phyloP scores from a whole-genome alignment of 2,888 invertebrate genomes.

The Harpalus rufipes region DNA sequence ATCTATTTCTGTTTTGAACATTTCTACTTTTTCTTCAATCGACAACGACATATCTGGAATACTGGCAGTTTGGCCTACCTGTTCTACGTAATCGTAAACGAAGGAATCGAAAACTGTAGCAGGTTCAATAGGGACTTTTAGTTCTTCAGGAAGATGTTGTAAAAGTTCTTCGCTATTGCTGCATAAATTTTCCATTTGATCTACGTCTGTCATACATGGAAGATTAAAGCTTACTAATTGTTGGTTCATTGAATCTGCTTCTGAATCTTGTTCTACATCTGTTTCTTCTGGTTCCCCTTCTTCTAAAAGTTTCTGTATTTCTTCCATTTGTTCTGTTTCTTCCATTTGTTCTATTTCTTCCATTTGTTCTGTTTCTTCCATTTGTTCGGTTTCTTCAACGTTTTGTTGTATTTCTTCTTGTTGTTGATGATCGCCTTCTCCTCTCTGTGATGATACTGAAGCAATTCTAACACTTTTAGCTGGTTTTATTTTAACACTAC shows the following conservation, averaged over 20 bases:
- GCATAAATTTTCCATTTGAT: conserved; percentile 71
- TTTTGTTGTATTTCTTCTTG: background rate
- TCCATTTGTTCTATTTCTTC: background rate
- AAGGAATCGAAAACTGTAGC: conserved; percentile 76
- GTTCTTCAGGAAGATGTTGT: conserved; percentile 76
- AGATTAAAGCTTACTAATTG: conserved; percentile 6
- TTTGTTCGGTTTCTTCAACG: background rate
- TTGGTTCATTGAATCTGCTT: background rate
- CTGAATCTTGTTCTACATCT: background rate
- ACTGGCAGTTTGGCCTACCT: conserved; percentile 76
- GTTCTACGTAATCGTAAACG: conserved; percentile 78
- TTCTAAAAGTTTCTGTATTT: background rate
- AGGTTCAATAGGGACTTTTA: conserved; percentile 72
- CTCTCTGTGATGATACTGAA: too few species aligned
- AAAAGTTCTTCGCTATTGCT: conserved; percentile 72
- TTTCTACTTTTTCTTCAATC: conserved; percentile 77
- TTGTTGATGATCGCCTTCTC: too few species aligned
- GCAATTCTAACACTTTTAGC: too few species aligned
- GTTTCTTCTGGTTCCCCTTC: background rate
- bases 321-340: background rate
- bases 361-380: background rate
- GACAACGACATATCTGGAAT: conserved; percentile 77
- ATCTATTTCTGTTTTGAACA: conserved; percentile 76
- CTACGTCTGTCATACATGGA: conserved; percentile 3
- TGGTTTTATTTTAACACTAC: too few species aligned